phyloP scores from a whole-genome alignment of 2,888 invertebrate genomes.

The Andrena bucephala region DNA sequence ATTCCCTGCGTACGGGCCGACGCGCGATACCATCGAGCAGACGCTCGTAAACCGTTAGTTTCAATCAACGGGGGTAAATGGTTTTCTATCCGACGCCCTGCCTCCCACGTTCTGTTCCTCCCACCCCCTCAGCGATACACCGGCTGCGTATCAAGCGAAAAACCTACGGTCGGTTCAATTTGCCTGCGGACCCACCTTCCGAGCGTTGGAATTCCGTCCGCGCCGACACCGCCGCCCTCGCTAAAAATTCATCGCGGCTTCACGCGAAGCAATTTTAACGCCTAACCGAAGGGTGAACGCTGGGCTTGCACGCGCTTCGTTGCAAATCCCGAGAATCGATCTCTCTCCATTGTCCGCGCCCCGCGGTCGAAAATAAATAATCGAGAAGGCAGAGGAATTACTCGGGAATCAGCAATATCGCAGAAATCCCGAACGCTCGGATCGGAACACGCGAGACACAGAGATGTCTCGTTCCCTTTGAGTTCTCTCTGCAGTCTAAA shows the following conservation, averaged over 20 bases:
- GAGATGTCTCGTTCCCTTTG: no score
- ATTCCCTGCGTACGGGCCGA: constrained; percentile 50
- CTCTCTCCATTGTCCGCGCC: no score
- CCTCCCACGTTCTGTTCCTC: constrained; percentile 20
- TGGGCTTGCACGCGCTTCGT: neutral
- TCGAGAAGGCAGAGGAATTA: neutral
- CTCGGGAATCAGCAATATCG: neutral
- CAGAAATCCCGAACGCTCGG: no score
- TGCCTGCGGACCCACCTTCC: constrained; percentile 19
- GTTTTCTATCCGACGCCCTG: constrained; percentile 48
- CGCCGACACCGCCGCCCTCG: neutral
- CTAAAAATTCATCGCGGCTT: constrained; percentile 34
- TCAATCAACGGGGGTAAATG: constrained; percentile 63
- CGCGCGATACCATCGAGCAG: constrained; percentile 63
- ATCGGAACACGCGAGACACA: no score
- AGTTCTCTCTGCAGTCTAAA: neutral
- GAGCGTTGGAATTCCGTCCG: constrained; percentile 14
- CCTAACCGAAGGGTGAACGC: neutral
- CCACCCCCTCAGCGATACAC: constrained; percentile 28
- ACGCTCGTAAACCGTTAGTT: constrained; percentile 69
- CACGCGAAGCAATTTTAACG: neutral
- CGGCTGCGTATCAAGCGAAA: constrained; percentile 47
- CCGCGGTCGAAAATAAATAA: no score
- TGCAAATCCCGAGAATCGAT: neutral
- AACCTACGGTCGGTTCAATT: constrained; percentile 40